A percentile compares a stretch with the other conserved stretches of the same genome.
Conservation (phyloP, 2,888 invertebrate species). For the Psococerastis gibbosa region DNA sequence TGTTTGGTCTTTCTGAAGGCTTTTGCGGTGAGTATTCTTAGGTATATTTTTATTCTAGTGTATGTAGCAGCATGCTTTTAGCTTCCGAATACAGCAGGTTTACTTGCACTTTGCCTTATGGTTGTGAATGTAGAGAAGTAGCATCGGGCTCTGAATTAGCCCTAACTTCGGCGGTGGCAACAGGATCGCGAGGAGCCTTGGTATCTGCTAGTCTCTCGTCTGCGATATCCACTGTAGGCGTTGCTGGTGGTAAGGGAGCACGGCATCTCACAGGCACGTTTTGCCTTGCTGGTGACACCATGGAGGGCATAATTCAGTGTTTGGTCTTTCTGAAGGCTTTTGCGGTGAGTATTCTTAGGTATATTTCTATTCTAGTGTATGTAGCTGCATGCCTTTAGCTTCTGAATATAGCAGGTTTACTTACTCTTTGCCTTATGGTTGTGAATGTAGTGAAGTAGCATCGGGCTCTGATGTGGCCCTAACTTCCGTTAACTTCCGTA, state of each 20-base stretch:
- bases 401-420: too few relatives aligned
- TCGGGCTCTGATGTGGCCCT: not conserved
- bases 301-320: conserved; percentile 87
- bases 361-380: too few relatives aligned
- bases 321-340: conserved; percentile 82
- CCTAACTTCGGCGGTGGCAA: not conserved
- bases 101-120: too few relatives aligned
- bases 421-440: too few relatives aligned
- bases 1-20: conserved; percentile 83
- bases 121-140: too few relatives aligned
- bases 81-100: too few relatives aligned
- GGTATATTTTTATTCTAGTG: too few relatives aligned
- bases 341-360: conserved; percentile 86
- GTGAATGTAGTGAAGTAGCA: too few relatives aligned
- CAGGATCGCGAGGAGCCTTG: conserved; percentile 34
- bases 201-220: conserved; percentile 58
- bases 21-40: conserved; percentile 85
- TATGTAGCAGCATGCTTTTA: too few relatives aligned
- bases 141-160: not conserved
- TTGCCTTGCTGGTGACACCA: conserved; percentile 76
- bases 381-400: too few relatives aligned
- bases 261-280: conserved; percentile 74
- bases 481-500: not conserved
- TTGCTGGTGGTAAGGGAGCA: conserved; percentile 51
- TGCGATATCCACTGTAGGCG: conserved; percentile 33